A percentile compares a stretch with the other conserved stretches of the same genome.
These are phyloP conservation scores for Masticophis lateralis DNA, from an alignment of 2,797 vertebrate species.

Conservation along the genomic window DNA sequence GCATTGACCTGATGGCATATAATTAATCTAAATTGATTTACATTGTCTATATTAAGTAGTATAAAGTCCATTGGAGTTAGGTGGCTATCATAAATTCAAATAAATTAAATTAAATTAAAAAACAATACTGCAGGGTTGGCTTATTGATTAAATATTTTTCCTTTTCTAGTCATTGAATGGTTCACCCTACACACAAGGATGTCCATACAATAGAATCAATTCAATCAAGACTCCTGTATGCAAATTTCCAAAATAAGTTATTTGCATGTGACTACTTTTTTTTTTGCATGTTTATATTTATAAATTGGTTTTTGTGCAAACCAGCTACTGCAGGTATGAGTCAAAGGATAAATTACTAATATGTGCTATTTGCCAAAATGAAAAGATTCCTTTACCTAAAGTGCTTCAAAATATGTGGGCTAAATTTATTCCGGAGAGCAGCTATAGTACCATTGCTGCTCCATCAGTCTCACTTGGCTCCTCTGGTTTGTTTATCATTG, in stretches of 20 bases:
- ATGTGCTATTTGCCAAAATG: background rate
- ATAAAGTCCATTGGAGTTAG: background rate
- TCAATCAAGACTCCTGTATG: background rate
- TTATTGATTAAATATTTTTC: background rate
- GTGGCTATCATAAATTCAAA: background rate
- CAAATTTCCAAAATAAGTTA: background rate
- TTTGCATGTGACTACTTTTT: background rate
- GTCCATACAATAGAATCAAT: background rate
- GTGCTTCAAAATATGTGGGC: background rate
- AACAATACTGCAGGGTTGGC: background rate
- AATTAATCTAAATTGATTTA: background rate
- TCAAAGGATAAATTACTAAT: background rate
- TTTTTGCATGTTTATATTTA: background rate
- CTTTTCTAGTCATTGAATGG: background rate
- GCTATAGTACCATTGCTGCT: background rate
- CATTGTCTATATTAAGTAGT: background rate
- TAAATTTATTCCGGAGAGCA: background rate
- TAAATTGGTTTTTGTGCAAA: background rate
- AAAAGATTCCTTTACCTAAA: background rate
- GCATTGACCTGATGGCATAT: background rate
- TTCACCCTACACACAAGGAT: background rate
- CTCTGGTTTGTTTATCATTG: background rate
- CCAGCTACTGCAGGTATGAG: background rate
- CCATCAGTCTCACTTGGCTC: background rate
- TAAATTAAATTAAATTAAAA: background rate